Evolutionary conservation across 1,140 invertebrate species (phyloP), one percentile per base, ranked within the genome.

Genomic region (Trachymyrmex cornetzi): DNA sequence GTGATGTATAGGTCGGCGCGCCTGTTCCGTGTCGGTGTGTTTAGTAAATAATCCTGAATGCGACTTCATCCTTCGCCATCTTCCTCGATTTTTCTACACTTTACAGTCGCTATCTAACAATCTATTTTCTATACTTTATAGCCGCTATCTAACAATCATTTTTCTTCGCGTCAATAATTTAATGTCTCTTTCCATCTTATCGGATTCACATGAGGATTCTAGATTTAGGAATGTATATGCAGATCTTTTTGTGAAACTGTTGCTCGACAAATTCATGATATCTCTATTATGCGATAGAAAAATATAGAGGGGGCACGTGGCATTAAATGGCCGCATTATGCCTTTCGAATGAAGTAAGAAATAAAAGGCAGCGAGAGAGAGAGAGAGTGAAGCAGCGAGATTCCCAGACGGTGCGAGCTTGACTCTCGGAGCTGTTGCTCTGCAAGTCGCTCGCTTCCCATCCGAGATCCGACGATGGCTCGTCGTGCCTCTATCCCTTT

Each of bases 21-120:
- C 91, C 92, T 91, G 92, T 94, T 94, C 82, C 91, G 89, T 94
- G 94, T 94, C 90, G 93, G 74, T 77, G 82, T 92, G 90, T 94
- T 94, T 94, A 93, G 90, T 94, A 94, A 94, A 94, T 92, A 94
- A 92, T 89, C 38, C 38, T 88, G 87, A 90, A 66, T 38, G 44
- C 34, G 27, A 74, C 71, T 91, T 89, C 64, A 61, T 81, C 82
- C 77, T 34, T 85, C 69, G 85, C 82, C 88, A 57, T 87, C 85
- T 79, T 86, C 24, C 53, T 81, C 86, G 24, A 85, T 87, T 67
- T 67, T 69, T 69, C 34, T 38, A 24, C 34, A 12, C 22, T 64
- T 64, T 48, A 30, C n/a, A 30, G 2, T 12, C 61, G 44, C 19
- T 16, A 38, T 38, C 34, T 7, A 38, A 38, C 34, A 38, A 6